Base-by-base conservation (phyloP, 2,797 vertebrate genomes). In the Centroberyx gerrardi region DNA sequence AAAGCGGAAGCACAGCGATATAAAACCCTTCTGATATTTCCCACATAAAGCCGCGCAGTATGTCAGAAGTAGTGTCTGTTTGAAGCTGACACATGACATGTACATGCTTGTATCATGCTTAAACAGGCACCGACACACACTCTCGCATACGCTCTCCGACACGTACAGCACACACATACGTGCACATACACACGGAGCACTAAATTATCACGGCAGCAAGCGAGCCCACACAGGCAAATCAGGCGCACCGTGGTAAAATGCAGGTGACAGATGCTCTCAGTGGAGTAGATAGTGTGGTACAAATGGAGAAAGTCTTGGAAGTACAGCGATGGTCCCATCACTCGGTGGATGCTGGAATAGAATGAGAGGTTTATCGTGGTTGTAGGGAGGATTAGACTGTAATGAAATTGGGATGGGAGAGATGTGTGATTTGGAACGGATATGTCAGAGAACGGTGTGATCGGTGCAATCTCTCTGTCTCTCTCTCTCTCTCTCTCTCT, bases 221-320 rank as follows among this genome's bases (percentile, higher is more conserved):
- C 85, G 81, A 76, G 77, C 76, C 77, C 63, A 12, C 76, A 62
- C 68, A 74, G 28, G 27, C 53, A 28, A 55, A 31, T 28, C 12
- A 12, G 76, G 88, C 89, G 70, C 80, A 61, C 78, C 80, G 61
- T 71, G 84, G 77, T 85, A 67, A 69, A 77, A 56, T 22, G 63
- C 59, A 14, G 63, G 62, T 82, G 87, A 79, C 84, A 78, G 84
- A 85, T 58, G 80, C 81, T 81, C 78, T 83, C 81, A 48, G 48
- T 44, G 83, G 86, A 84, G 73, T 79, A 44, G 76, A 64, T 73
- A 10, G 70, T 18, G 15, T 14, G 51, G 22, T 52, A 44, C 80
- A 81, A 83, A 79, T 70, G 61, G 82, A 82, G 72, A 84, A 64
- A 72, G 76, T 80, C 76, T 68, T 62, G 52, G 70, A 78, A 81